Percentiles rank a stretch among this genome's conserved stretches.
Evolutionary conservation across 92 coral and sea anemone species (phyloP).

Genomic region (Heteractis magnifica): DNA sequence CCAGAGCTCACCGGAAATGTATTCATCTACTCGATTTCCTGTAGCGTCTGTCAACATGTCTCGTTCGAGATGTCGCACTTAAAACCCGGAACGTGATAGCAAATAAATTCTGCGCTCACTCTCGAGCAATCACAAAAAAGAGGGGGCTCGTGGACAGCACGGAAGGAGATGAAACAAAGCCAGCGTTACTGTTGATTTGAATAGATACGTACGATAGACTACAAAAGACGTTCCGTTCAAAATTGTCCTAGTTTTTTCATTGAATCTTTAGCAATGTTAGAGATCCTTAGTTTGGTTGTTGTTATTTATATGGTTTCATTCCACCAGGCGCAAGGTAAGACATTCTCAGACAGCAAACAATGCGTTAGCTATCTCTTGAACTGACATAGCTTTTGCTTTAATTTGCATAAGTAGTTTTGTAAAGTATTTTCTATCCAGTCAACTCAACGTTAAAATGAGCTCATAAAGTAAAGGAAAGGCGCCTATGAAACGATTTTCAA

Average conservation of each 20-base stretch:
- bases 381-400: too few species aligned
- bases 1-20: conserved; percentile 20
- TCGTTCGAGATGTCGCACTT: conserved; percentile 15
- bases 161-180: not conserved
- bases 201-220: not conserved
- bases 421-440: too few species aligned
- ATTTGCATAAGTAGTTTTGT: too few species aligned
- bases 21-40: conserved; percentile 33
- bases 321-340: too few species aligned
- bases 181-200: not conserved
- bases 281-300: too few species aligned
- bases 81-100: not conserved
- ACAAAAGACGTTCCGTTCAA: not conserved
- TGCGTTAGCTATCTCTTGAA: too few species aligned
- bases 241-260: not conserved
- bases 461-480: too few species aligned
- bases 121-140: not conserved
- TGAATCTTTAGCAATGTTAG: not conserved
- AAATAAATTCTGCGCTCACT: not conserved
- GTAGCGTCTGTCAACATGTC: conserved; percentile 23
- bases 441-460: too few species aligned
- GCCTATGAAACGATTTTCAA: too few species aligned
- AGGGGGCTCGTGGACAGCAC: not conserved
- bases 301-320: too few species aligned
- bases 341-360: too few species aligned